phyloP scores from a whole-genome alignment of 2,888 invertebrate species.

The Sphaeridia pumilis region DNA sequence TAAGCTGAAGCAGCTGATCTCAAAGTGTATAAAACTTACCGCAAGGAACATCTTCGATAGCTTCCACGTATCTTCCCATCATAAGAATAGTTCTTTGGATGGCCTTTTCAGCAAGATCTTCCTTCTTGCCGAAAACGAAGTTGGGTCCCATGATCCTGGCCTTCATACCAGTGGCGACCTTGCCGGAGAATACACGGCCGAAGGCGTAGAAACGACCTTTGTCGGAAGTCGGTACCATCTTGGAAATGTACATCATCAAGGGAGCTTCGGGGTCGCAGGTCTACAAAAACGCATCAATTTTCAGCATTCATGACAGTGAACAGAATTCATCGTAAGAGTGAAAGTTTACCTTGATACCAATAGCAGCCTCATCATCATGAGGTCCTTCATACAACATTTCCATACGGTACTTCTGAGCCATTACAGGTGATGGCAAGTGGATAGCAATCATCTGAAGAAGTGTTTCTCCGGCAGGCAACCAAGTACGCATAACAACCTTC shows the following conservation, averaged over 20 bases:
- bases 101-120: slow-evolving; percentile 96
- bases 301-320: no score
- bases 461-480: slow-evolving; percentile 99
- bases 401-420: slow-evolving; percentile 98
- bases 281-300: no score
- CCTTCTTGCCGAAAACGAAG: slow-evolving; percentile 94
- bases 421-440: slow-evolving; percentile 96
- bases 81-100: slow-evolving; percentile 99
- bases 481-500: slow-evolving; percentile 96
- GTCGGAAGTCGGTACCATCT: slow-evolving; percentile 99
- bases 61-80: slow-evolving; percentile 99
- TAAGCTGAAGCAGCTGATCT: not conserved
- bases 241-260: slow-evolving; percentile 99
- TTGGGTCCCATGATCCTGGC: slow-evolving; percentile 71
- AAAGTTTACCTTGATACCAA: slow-evolving; percentile 60
- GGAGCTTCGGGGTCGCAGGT: slow-evolving; percentile 58
- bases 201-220: slow-evolving; percentile 99
- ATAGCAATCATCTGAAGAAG: slow-evolving; percentile 99
- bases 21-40: slow-evolving; percentile 45
- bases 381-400: slow-evolving; percentile 99
- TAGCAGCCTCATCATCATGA: slow-evolving; percentile 84
- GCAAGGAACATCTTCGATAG: slow-evolving; percentile 97
- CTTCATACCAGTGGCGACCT: slow-evolving; percentile 76
- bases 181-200: slow-evolving; percentile 98
- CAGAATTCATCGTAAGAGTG: no score